Conservation (phyloP, 1,140 invertebrate species). For the Diabrotica virgifera region DNA sequence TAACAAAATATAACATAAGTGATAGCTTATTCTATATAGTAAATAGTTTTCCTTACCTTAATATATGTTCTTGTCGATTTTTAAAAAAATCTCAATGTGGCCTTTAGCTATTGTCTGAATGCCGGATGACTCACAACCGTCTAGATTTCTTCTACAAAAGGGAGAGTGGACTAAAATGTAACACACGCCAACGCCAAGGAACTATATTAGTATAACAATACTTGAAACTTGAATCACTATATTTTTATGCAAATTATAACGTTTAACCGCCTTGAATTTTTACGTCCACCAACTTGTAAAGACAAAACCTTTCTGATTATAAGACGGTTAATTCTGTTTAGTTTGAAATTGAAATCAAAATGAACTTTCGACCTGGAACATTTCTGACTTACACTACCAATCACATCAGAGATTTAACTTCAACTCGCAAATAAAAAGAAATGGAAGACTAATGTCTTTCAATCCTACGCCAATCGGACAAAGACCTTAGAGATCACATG, state of each 20-base stretch:
- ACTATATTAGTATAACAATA: not conserved
- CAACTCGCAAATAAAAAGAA: conserved; percentile 8
- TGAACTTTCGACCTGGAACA: conserved; percentile 10
- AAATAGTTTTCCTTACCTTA: not conserved
- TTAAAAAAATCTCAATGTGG: not conserved
- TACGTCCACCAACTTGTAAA: not conserved
- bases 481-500: conserved; percentile 8
- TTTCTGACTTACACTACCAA: not conserved
- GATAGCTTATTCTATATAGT: not conserved
- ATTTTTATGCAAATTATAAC: not conserved
- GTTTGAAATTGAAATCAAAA: conserved; percentile 11
- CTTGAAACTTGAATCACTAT: not conserved
- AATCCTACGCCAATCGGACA: conserved; percentile 8
- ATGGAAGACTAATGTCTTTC: conserved; percentile 1
- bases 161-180: not conserved
- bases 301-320: not conserved
- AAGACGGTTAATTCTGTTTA: conserved; percentile 12
- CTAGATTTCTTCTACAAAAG: not conserved
- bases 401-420: not conserved
- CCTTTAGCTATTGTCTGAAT: not conserved
- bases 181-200: not conserved
- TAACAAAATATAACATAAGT: conserved; percentile 7
- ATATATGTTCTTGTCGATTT: not conserved
- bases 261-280: not conserved
- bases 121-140: not conserved